phyloP scores from a whole-genome alignment of 2,888 invertebrate genomes.

The Platerodrilus igneus region DNA sequence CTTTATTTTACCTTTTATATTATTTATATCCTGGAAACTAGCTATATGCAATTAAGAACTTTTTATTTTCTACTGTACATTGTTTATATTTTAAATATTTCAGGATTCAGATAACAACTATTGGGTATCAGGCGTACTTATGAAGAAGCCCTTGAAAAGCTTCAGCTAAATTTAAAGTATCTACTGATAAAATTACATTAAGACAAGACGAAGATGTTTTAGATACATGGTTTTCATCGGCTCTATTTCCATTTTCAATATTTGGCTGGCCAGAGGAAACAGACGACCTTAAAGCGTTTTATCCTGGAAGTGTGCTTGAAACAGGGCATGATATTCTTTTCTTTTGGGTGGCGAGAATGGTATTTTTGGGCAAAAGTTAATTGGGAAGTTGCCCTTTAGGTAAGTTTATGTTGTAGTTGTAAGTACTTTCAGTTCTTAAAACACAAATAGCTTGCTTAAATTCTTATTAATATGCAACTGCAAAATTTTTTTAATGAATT shows the following conservation, averaged over 20 bases:
- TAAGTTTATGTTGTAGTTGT: constrained; percentile 28
- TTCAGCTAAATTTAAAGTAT: constrained; percentile 49
- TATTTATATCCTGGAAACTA: too few species aligned
- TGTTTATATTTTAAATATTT: constrained; percentile 17
- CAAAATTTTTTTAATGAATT: constrained; percentile 1
- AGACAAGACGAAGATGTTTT: constrained; percentile 84
- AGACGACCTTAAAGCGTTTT: constrained; percentile 59
- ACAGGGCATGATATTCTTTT: constrained; percentile 96
- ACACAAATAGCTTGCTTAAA: constrained; percentile 7
- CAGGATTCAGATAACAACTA: constrained; percentile 45
- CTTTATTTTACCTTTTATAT: too few species aligned
- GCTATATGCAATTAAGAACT: too few species aligned
- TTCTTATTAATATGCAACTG: constrained; percentile 6
- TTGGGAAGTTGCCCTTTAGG: constrained; percentile 74
- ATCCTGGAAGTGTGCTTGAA: constrained; percentile 83
- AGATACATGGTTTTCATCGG: constrained; percentile 98
- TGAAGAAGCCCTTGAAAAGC: constrained; percentile 60
- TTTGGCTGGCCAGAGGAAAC: constrained; percentile 82
- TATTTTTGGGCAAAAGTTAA: constrained; percentile 79
- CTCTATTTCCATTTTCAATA: constrained; percentile 82
- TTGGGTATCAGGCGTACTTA: constrained; percentile 75
- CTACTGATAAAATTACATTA: constrained; percentile 47
- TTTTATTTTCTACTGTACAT: background rate
- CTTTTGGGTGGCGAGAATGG: constrained; percentile 98
- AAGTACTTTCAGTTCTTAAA: constrained; percentile 1